Conservation (phyloP, 2,113 vertebrate species). For the Silurus glanis region DNA sequence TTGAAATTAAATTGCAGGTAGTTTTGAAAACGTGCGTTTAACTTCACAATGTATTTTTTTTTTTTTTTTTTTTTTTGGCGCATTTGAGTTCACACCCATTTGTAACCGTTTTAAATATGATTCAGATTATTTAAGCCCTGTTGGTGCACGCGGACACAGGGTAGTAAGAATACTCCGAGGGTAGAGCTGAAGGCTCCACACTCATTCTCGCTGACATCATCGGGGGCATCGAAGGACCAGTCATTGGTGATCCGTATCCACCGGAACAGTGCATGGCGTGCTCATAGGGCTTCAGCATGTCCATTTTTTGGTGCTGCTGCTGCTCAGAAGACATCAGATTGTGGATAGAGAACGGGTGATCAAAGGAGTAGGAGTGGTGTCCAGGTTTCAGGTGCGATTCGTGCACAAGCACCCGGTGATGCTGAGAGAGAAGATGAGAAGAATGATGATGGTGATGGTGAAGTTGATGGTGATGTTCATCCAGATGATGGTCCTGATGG, state of each 20-base stretch:
- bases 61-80: background rate
- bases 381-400: conserved; percentile 82
- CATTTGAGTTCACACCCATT: background rate
- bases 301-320: conserved; percentile 86
- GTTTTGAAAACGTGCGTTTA: background rate
- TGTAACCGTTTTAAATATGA: background rate
- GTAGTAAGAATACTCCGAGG: conserved; percentile 78
- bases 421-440: conserved; percentile 71
- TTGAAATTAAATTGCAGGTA: background rate
- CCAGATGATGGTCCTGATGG: conserved; percentile 56
- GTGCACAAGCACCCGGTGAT: conserved; percentile 74
- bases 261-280: conserved; percentile 84
- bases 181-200: conserved; percentile 77
- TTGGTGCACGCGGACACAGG: conserved; percentile 10
- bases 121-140: conserved; percentile 5
- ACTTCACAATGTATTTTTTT: background rate
- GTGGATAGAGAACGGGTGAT: conserved; percentile 88
- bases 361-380: conserved; percentile 84
- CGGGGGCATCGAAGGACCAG: conserved; percentile 65
- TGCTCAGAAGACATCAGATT: conserved; percentile 87
- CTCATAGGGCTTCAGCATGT: conserved; percentile 82
- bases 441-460: background rate
- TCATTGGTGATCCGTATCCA: conserved; percentile 78
- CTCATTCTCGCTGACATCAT: conserved; percentile 77
- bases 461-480: conserved; percentile 55